Percentiles rank a stretch among this genome's conserved stretches.
Evolutionary conservation across 2,888 invertebrate genomes (phyloP).

Genomic region (Stictocephala bisonia): DNA sequence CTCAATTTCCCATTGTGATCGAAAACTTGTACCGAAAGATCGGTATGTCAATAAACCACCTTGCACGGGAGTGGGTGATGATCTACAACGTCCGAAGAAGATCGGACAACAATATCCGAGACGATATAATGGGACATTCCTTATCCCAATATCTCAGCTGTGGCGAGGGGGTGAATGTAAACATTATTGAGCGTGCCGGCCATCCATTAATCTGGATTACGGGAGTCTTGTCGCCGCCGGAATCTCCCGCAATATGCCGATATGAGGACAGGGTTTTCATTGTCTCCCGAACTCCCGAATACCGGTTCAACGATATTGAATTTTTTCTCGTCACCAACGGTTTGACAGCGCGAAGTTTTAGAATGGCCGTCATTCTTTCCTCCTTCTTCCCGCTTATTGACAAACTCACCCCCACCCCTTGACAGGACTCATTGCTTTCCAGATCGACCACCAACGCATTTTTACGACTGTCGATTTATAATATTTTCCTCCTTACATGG

Average conservation of each 20-base stretch:
- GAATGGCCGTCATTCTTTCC: conserved; percentile 29
- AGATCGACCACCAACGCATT: too few relatives aligned
- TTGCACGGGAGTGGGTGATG: too few relatives aligned
- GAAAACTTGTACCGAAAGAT: too few relatives aligned
- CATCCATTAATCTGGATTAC: conserved; percentile 26
- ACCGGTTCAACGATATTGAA: conserved; percentile 35
- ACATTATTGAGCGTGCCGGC: conserved; percentile 28
- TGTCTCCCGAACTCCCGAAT: conserved; percentile 33
- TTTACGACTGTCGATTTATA: too few relatives aligned
- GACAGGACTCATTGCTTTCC: background rate
- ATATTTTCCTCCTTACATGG: too few relatives aligned
- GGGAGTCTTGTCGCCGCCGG: background rate
- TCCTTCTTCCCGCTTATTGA: conserved; percentile 18
- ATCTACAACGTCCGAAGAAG: too few relatives aligned
- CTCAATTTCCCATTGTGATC: too few relatives aligned
- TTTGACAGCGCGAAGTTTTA: conserved; percentile 37
- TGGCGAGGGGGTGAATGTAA: conserved; percentile 2
- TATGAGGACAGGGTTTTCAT: conserved; percentile 19
- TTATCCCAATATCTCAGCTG: conserved; percentile 22
- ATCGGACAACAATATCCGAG: conserved; percentile 29
- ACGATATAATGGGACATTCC: conserved; percentile 27
- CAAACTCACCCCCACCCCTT: conserved; percentile 8
- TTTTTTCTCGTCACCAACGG: conserved; percentile 36
- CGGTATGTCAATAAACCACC: too few relatives aligned
- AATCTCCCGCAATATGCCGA: conserved; percentile 28